Base-by-base conservation (phyloP, 1,140 invertebrate species). In the Aphelenchoides fujianensis region DNA sequence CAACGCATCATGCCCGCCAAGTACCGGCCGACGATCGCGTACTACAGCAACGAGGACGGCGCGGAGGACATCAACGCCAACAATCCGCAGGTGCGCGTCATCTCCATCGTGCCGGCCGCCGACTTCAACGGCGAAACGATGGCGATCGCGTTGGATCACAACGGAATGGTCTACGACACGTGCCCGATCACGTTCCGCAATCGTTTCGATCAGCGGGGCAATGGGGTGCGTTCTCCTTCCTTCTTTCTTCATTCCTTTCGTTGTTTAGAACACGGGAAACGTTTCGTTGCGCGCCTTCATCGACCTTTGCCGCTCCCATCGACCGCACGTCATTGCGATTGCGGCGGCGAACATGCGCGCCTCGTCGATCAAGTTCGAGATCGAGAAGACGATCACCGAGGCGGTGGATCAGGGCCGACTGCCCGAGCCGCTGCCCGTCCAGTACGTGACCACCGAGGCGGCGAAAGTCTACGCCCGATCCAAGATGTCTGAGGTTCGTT, bases 281-380 rank as follows among this genome's bases (percentile, higher is more conserved):
- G 63, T 66, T 63, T 66, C 63, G 34, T 37, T 66, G 2, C 63
- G 63, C 0, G 63, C 63, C 1, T 66, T 66, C 63, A 66, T 66
- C 53, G 27, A 1, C 28, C 37, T 66, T 34, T 66, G 63, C 32
- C 12, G 27, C 30, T 12, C 31, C 2, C 36, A 66, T 3, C 16
- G 94, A 80, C 96, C 97, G 0, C 96, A 98, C 85, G 90, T 95
- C 2, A 90, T 98, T 59, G 91, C 90, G 0, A 89, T 98, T 34
- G 91, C 92, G 2, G 93, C 92, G 0, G 94, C 97, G 85, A 93
- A 93, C 37, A 48, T 82, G 67, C 74, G 82, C 9, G 74, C 83
- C 30, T 55, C 70, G 28, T 37, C 70, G 30, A 35, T 83, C n/a
- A 67, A 69, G n/a, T 48, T 70, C n/a, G 82, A 82, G 41, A 32